Evolutionary conservation across 2,888 invertebrate species (phyloP), one percentile per base, ranked within the genome.

Genomic region (Argyresthia albistria): DNA sequence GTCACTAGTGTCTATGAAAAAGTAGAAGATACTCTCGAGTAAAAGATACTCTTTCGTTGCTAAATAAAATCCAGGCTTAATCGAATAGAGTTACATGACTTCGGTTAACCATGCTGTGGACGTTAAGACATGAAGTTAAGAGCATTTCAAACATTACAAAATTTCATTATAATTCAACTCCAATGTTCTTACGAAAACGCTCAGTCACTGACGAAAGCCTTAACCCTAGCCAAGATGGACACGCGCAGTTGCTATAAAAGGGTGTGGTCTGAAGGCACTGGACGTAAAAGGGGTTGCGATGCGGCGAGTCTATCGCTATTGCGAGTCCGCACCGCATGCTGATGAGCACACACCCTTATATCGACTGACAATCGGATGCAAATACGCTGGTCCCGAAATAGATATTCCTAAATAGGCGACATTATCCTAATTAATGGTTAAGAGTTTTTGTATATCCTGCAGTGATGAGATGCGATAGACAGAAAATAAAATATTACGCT

Each of bases 171-270:
- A 25, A 6, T 11, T 39, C 8, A 39, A 11, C n/a, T 39, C n/a
- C 9, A 11, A 3, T 39, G 39, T 8, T 3, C n/a, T 39, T 6
- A 9, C 3, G 8, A 11, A 39, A 25, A 35, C 46, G 46, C 46
- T 10, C 25, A n/a, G n/a, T 12, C 48, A 36, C 10, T 48, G 8
- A 37, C 50, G 10, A 25, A 50, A 12, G 8, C 12, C 42, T 51
- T 1, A 6, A 6, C 51, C 11, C 16, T 43, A 36, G 12, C 36
- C n/a, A 59, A 65, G 61, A 58, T 61, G 56, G 65, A 70, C 68
- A 70, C 69, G 68, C 68, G 65, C 64, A 60, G 62, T 55, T 53
- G 70, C 73, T 63, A 72, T 70, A 67, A 73, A 66, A 69, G 71
- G 53, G 60, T 55, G 60, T 58, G 12, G 35, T 25, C 65, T 60